Base-by-base conservation (phyloP, 2,113 vertebrate species). In the Recurvirostra avosetta region DNA sequence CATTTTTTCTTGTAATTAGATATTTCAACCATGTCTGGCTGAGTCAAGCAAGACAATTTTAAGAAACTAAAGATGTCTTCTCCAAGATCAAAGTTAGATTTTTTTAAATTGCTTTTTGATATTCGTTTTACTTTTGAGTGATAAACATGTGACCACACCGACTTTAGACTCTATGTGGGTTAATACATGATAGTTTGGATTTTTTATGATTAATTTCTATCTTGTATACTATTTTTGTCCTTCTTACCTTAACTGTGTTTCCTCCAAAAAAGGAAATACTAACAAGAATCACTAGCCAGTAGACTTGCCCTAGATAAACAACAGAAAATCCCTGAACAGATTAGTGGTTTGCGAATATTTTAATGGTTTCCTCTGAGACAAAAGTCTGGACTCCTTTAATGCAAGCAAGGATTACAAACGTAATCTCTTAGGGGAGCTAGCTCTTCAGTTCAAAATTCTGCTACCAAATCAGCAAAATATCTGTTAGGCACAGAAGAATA, bases 221-320 rank as follows among this genome's bases (percentile, higher is more conserved):
- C 8, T 49, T 49, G 6, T 11, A 27, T 15, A 36, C 16, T 52
- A 19, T 34, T 92, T 79, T 68, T 76, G 13, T 40, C n/a, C 36
- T 61, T 9, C 16, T 12, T 66, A 34, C 55, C 23, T 52, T 63
- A 34, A 40, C 30, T 40, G 2, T 15, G 7, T 56, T 27, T 50
- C 30, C 16, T 71, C 9, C 40, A 92, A 82, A 86, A n/a, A 92
- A 85, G 38, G 43, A 82, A 86, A 94, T 55, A 55, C 17, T 82
- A 79, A 86, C 74, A 2, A 63, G 17, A 77, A 77, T 63, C 47
- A 49, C 58, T 74, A 86, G 36, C 34, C 72, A 52, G 43, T n/a
- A 80, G 72, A n/a, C 36, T 86, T 91, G 92, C 7, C 89, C 86
- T 76, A 89, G 63, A 95, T 91, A 95, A 96, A 92, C 41, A 90